phyloP scores from a whole-genome alignment of 2,888 invertebrate species.

The Uloborus plumipes region DNA sequence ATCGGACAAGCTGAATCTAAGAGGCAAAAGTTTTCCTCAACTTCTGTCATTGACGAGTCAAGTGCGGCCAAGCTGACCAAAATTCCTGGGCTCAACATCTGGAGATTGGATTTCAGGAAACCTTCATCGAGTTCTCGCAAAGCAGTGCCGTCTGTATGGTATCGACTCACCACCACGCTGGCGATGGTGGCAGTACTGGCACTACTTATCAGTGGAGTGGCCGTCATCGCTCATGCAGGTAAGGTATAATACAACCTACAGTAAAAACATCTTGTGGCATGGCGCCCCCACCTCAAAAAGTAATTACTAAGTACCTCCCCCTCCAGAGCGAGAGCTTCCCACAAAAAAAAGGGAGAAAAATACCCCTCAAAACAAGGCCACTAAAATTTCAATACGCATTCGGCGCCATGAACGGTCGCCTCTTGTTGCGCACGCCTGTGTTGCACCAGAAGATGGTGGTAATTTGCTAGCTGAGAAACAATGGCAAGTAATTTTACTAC shows the following conservation, averaged over 20 bases:
- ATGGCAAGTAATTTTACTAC: too few species aligned
- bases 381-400: too few species aligned
- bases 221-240: conserved; percentile 50
- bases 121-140: background rate
- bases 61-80: conserved; percentile 48
- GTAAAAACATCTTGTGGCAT: too few species aligned
- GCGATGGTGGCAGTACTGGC: conserved; percentile 27
- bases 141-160: background rate
- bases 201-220: conserved; percentile 32
- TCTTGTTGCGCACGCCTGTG: too few species aligned
- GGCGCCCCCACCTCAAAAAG: too few species aligned
- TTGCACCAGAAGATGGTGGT: too few species aligned
- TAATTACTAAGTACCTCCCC: too few species aligned
- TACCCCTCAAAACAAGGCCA: too few species aligned
- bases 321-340: too few species aligned
- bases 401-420: too few species aligned
- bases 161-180: conserved; percentile 14
- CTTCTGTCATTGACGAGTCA: conserved; percentile 8
- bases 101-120: conserved; percentile 50
- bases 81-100: conserved; percentile 49
- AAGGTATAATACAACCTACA: background rate
- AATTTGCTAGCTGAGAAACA: too few species aligned
- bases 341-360: too few species aligned
- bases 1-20: conserved; percentile 10
- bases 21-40: conserved; percentile 31